Percentiles rank a stretch among this genome's conserved stretches.
These are phyloP conservation scores for Strigops habroptila DNA, from an alignment of 2,113 vertebrate species.

Conservation along the genomic window DNA sequence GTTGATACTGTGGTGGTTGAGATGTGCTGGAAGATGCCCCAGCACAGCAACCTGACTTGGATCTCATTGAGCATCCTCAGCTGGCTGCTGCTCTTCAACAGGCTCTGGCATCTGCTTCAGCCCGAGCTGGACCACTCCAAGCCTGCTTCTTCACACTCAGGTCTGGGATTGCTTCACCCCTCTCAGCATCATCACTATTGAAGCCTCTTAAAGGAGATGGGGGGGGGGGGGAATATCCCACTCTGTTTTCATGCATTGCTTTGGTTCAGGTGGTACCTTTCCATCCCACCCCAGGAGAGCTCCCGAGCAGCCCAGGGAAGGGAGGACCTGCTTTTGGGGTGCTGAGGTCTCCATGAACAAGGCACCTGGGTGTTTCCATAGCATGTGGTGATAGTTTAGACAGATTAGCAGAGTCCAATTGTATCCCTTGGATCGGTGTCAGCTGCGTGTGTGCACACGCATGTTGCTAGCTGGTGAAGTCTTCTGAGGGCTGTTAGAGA, in stretches of 20 bases:
- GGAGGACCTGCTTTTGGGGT: background rate
- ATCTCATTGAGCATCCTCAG: background rate
- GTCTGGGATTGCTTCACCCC: background rate
- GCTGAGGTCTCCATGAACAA: background rate
- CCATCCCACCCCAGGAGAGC: background rate
- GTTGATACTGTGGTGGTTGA: background rate
- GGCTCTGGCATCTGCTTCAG: background rate
- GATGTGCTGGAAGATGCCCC: background rate
- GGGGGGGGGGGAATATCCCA: accelerated
- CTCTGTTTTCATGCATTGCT: accelerated
- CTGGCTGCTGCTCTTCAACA: background rate
- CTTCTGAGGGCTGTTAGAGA: conserved; percentile 58
- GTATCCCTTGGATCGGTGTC: conserved; percentile 11
- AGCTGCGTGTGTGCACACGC: background rate
- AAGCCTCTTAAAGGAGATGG: no score
- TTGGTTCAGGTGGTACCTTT: background rate
- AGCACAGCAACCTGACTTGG: background rate
- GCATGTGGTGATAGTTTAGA: background rate
- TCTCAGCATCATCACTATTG: background rate
- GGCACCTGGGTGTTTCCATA: background rate
- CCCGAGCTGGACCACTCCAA: accelerated
- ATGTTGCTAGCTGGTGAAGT: background rate
- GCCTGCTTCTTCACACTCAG: accelerated
- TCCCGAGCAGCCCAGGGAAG: background rate
- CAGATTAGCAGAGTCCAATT: conserved; percentile 33